Percentiles rank a stretch among this genome's conserved stretches.
Evolutionary conservation across 2,113 vertebrate species (phyloP).

Genomic region (Odocoileus virginianus): DNA sequence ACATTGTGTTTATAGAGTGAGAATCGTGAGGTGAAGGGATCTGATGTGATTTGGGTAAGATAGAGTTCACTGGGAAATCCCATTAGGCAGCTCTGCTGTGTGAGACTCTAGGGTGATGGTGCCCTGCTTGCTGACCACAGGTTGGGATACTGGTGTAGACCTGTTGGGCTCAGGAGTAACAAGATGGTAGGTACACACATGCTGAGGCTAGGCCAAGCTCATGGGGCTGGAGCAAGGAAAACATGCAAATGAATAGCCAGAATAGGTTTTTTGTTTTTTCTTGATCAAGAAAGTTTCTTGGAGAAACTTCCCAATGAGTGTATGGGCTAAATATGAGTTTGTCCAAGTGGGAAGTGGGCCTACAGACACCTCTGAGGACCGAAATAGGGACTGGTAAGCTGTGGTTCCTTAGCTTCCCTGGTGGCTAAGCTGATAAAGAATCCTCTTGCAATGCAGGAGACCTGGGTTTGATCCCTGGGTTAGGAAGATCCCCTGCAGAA

Average conservation of each 20-base stretch:
- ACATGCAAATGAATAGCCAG: constrained; percentile 84
- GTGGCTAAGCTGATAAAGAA: too few species aligned
- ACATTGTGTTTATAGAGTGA: constrained; percentile 81
- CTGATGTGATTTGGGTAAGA: constrained; percentile 77
- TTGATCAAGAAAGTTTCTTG: not conserved
- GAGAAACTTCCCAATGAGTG: constrained; percentile 74
- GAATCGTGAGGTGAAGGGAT: constrained; percentile 75
- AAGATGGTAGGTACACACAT: constrained; percentile 83
- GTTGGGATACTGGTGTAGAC: constrained; percentile 82
- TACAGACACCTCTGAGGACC: not conserved
- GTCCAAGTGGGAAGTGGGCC: not conserved
- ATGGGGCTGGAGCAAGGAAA: constrained; percentile 85
- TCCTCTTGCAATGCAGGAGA: too few species aligned
- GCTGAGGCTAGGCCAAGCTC: constrained; percentile 88
- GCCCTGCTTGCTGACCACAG: constrained; percentile 85
- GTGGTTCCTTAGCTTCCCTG: too few species aligned
- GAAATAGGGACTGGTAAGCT: not conserved
- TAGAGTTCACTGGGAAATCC: constrained; percentile 83
- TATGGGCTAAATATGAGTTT: constrained; percentile 74
- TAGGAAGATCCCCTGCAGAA: too few species aligned
- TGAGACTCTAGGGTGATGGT: constrained; percentile 81
- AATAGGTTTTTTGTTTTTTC: constrained; percentile 65
- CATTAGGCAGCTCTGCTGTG: constrained; percentile 77
- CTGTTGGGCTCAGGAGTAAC: constrained; percentile 60
- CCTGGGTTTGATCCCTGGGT: too few species aligned